These are phyloP conservation scores for Stenoptilia bipunctidactyla DNA, from an alignment of 2,888 invertebrate species.

Conservation along the genomic window DNA sequence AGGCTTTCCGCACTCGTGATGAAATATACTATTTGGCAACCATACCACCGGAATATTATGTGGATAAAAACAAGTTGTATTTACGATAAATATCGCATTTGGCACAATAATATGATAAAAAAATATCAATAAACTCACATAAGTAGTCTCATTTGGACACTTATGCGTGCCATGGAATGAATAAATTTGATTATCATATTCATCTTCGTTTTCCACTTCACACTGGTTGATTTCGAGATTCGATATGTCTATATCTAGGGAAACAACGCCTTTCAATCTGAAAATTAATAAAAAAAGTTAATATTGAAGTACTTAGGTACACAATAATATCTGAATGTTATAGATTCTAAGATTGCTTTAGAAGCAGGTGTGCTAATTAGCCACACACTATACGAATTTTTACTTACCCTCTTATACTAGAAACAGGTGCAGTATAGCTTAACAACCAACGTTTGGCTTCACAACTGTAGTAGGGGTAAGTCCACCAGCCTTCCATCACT, in stretches of 20 bases:
- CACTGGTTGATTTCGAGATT: slow-evolving; percentile 89
- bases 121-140: slow-evolving; percentile 67
- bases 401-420: slow-evolving; percentile 46
- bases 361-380: too few relatives aligned
- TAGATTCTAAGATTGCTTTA: too few relatives aligned
- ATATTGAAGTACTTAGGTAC: too few relatives aligned
- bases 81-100: background rate
- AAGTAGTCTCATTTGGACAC: slow-evolving; percentile 85
- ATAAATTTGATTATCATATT: slow-evolving; percentile 75
- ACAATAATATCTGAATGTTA: too few relatives aligned
- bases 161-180: slow-evolving; percentile 91
- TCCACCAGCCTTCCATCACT: slow-evolving; percentile 86
- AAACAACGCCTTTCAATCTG: slow-evolving; percentile 63
- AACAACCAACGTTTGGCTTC: slow-evolving; percentile 83
- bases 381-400: too few relatives aligned
- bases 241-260: slow-evolving; percentile 84
- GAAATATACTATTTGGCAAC: too few relatives aligned
- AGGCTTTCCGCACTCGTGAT: too few relatives aligned
- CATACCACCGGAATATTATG: background rate
- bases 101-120: background rate
- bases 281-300: slow-evolving; percentile 14
- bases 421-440: slow-evolving; percentile 81
- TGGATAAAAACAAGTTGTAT: background rate
- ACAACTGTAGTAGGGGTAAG: slow-evolving; percentile 90
- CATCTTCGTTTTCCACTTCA: slow-evolving; percentile 55